Evolutionary conservation across 2,797 vertebrate genomes (phyloP).

Genomic region (Cyprinodon diabolis): DNA sequence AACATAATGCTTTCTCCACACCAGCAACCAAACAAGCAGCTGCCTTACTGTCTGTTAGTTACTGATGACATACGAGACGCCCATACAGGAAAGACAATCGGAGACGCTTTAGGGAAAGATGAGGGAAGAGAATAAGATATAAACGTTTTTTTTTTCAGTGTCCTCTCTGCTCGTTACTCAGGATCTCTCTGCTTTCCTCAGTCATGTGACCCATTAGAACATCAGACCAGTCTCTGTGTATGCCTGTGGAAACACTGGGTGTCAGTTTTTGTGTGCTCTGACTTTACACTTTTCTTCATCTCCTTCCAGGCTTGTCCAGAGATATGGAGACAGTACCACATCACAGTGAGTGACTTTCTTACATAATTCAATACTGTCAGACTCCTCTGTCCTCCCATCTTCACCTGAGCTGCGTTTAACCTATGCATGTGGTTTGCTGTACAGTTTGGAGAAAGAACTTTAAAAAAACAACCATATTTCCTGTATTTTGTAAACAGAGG

Average conservation of each 20-base stretch:
- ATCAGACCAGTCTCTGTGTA: neutral
- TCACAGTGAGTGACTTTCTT: slow-evolving; percentile 88
- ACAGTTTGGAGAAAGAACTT: too few relatives aligned
- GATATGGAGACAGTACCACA: slow-evolving; percentile 98
- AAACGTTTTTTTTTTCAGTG: slow-evolving; percentile 36
- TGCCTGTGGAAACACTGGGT: neutral
- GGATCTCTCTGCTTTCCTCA: neutral
- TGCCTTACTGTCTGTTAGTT: slow-evolving; percentile 52
- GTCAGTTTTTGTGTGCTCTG: slow-evolving; percentile 8
- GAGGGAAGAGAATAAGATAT: slow-evolving; percentile 67
- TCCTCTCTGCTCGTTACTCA: neutral
- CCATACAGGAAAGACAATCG: slow-evolving; percentile 54
- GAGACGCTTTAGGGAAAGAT: slow-evolving; percentile 51
- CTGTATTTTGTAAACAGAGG: too few relatives aligned
- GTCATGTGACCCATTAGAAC: neutral
- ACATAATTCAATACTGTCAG: slow-evolving; percentile 16
- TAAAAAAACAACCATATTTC: too few relatives aligned
- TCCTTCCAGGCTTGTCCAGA: slow-evolving; percentile 92
- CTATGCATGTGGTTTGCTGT: neutral
- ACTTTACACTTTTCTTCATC: slow-evolving; percentile 10
- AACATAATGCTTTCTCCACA: slow-evolving; percentile 80
- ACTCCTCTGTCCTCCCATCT: neutral
- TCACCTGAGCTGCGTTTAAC: neutral
- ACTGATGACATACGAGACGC: slow-evolving; percentile 37
- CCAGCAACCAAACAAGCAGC: slow-evolving; percentile 62